Percentiles rank a stretch among this genome's conserved stretches.
These are phyloP conservation scores for Pristionchus fissidentatus DNA, from an alignment of 2,888 invertebrate genomes.

Conservation along the genomic window DNA sequence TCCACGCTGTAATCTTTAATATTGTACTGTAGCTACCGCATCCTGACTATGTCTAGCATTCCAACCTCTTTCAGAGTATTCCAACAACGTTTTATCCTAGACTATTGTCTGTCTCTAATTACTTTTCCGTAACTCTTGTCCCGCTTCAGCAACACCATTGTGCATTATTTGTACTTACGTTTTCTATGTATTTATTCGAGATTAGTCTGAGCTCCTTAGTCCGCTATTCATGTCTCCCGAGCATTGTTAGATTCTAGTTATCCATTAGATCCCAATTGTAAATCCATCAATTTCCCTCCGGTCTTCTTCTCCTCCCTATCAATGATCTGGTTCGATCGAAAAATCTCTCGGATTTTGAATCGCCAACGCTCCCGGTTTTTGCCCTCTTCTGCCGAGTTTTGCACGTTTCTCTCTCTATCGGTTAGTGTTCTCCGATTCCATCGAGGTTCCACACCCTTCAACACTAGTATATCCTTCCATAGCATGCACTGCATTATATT, in stretches of 20 bases:
- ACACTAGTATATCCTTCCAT: neutral
- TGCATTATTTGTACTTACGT: neutral
- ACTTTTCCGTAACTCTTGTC: neutral
- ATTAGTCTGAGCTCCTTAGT: conserved; percentile 9
- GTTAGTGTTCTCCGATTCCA: neutral
- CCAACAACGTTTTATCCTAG: too few relatives aligned
- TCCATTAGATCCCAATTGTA: neutral
- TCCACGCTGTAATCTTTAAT: neutral
- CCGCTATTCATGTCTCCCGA: too few relatives aligned
- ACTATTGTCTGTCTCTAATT: neutral
- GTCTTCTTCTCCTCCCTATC: conserved; percentile 7
- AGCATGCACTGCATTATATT: neutral
- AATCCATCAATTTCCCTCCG: neutral
- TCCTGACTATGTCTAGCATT: too few relatives aligned
- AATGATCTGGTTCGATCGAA: neutral
- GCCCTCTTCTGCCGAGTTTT: neutral
- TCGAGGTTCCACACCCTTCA: neutral
- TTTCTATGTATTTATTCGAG: neutral
- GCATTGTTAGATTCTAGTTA: neutral
- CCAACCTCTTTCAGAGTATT: too few relatives aligned
- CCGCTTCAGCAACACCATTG: neutral
- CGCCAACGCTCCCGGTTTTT: neutral
- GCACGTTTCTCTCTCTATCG: neutral
- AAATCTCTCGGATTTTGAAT: neutral
- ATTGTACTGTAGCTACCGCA: too few relatives aligned